These are phyloP conservation scores for Drosophila recens DNA, from an alignment of 2,888 invertebrate species.

Conservation along the genomic window DNA sequence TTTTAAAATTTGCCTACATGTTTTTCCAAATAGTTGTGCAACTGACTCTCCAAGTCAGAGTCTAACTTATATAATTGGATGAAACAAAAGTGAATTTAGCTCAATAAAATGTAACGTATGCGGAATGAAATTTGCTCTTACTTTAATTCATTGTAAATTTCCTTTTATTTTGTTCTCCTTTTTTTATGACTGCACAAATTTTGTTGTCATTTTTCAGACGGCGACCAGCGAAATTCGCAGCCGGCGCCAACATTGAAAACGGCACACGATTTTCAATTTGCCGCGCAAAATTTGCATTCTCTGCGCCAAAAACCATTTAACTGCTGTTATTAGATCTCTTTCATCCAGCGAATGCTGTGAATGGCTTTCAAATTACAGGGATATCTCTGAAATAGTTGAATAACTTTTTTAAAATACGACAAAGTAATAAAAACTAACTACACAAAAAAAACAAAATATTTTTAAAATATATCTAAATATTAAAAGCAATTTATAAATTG, in stretches of 20 bases:
- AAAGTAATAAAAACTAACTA: too few relatives aligned
- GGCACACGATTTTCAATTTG: slow-evolving; percentile 55
- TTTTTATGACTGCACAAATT: slow-evolving; percentile 28
- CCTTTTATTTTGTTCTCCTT: slow-evolving; percentile 11
- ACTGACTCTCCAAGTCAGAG: too few relatives aligned
- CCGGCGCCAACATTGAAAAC: slow-evolving; percentile 51
- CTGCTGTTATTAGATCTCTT: slow-evolving; percentile 7
- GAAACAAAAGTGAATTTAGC: too few relatives aligned
- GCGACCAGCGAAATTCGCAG: slow-evolving; percentile 7
- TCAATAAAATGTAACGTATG: too few relatives aligned
- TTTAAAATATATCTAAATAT: too few relatives aligned
- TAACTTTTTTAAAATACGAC: not conserved
- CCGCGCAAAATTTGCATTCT: slow-evolving; percentile 35
- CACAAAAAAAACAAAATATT: too few relatives aligned
- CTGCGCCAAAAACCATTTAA: slow-evolving; percentile 19
- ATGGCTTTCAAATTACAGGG: slow-evolving; percentile 1
- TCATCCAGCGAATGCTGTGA: not conserved
- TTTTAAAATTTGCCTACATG: too few relatives aligned
- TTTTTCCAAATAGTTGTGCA: too few relatives aligned
- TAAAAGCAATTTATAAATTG: too few relatives aligned
- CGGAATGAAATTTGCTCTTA: slow-evolving; percentile 53
- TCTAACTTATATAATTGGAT: too few relatives aligned
- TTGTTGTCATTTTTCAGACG: slow-evolving; percentile 43
- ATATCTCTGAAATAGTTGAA: not conserved
- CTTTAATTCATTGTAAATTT: slow-evolving; percentile 59